Evolutionary conservation across 1,140 invertebrate species (phyloP).

Genomic region (Dinoponera quadriceps): DNA sequence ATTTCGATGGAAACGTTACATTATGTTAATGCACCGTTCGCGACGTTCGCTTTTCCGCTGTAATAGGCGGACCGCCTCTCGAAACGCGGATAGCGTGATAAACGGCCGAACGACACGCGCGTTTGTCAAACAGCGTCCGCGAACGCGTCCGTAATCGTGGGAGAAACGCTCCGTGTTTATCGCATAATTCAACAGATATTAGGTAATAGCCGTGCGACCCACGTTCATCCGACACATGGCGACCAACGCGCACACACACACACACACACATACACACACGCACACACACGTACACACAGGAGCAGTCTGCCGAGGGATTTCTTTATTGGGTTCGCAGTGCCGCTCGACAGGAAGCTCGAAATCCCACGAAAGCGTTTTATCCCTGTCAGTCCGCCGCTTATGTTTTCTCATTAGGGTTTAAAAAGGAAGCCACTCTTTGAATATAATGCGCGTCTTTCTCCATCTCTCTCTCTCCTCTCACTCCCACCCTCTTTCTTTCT

Average conservation of each 20-base stretch:
- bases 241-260: neutral
- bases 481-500: no score
- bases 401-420: constrained; percentile 4
- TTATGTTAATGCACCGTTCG: neutral
- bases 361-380: constrained; percentile 29
- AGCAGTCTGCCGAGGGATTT: constrained; percentile 7
- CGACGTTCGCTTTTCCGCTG: neutral
- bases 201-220: constrained; percentile 66
- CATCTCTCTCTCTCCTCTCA: no score
- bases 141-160: constrained; percentile 44
- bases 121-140: neutral
- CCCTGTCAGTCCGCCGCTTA: constrained; percentile 1
- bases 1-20: neutral
- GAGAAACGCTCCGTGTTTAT: constrained; percentile 62
- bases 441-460: neutral
- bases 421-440: neutral
- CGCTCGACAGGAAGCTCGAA: constrained; percentile 13
- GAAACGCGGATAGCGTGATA: constrained; percentile 26
- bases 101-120: constrained; percentile 17
- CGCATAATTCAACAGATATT: constrained; percentile 71
- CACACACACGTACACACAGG: no score
- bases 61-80: constrained; percentile 4
- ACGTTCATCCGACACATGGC: constrained; percentile 56
- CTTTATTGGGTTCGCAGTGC: constrained; percentile 29
- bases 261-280: no score